Conservation (phyloP, 37 sponge, comb jelly and placozoan species). For the Geodia barretti region DNA sequence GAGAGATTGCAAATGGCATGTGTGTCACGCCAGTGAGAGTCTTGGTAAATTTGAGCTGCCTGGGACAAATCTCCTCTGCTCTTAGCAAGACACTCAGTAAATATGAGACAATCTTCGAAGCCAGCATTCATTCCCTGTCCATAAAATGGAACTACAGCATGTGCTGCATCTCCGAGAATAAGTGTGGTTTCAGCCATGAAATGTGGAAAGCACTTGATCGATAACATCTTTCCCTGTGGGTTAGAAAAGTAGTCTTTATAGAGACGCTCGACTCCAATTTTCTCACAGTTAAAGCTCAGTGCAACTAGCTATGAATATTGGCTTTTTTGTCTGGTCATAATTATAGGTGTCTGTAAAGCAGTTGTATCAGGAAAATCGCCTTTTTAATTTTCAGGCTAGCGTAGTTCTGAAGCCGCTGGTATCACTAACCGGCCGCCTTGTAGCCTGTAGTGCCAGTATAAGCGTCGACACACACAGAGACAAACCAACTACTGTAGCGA, state of each 20-base stretch:
- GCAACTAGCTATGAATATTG: too few relatives aligned
- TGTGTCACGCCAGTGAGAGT: constrained; percentile 49
- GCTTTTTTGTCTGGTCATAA: too few relatives aligned
- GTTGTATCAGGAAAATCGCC: too few relatives aligned
- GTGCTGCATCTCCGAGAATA: constrained; percentile 92
- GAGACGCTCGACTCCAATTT: constrained; percentile 68
- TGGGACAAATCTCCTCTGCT: constrained; percentile 10
- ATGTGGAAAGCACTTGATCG: constrained; percentile 86
- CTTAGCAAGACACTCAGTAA: constrained; percentile 38
- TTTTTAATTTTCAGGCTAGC: too few relatives aligned
- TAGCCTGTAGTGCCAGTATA: too few relatives aligned
- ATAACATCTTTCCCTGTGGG: constrained; percentile 54
- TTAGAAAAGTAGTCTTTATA: constrained; percentile 71
- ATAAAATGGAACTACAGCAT: constrained; percentile 94
- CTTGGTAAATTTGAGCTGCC: constrained; percentile 62
- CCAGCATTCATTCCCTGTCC: constrained; percentile 94
- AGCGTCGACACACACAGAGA: too few relatives aligned
- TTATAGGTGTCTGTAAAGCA: too few relatives aligned
- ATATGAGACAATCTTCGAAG: constrained; percentile 87
- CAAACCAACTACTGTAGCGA: too few relatives aligned
- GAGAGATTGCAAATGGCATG: constrained; percentile 88
- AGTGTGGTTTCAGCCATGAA: constrained; percentile 51
- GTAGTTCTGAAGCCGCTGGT: too few relatives aligned
- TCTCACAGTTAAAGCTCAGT: too few relatives aligned
- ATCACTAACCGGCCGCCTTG: too few relatives aligned